Conservation (phyloP, 2,888 invertebrate genomes). For the Catonia carolina region DNA sequence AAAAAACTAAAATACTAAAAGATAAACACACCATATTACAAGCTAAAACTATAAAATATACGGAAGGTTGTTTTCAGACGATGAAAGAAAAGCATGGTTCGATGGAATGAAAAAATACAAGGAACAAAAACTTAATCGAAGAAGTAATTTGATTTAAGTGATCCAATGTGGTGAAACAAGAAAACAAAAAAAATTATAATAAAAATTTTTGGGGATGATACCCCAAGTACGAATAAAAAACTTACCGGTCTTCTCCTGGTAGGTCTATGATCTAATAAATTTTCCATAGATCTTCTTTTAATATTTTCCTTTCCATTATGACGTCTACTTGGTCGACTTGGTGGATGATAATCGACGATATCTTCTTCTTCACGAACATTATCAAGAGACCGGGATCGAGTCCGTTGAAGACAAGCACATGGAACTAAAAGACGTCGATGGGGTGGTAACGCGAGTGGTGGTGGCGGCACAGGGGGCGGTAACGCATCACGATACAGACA, state of each 20-base stretch:
- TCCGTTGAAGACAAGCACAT: constrained; percentile 44
- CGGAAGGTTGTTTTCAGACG: too few relatives aligned
- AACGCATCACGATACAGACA: constrained; percentile 57
- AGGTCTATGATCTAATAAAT: constrained; percentile 45
- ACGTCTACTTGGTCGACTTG: constrained; percentile 31
- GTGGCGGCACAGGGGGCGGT: constrained; percentile 49
- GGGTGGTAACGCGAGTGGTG: constrained; percentile 38
- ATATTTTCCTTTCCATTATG: constrained; percentile 46
- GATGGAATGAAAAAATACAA: too few relatives aligned
- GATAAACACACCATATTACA: too few relatives aligned
- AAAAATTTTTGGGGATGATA: too few relatives aligned
- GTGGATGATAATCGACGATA: constrained; percentile 28
- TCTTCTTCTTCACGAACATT: constrained; percentile 42
- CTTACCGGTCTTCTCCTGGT: constrained; percentile 15
- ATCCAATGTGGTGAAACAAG: too few relatives aligned
- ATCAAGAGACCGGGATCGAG: constrained; percentile 63
- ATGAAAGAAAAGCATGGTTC: too few relatives aligned
- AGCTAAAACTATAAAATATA: too few relatives aligned
- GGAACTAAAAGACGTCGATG: constrained; percentile 35
- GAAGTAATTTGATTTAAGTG: too few relatives aligned
- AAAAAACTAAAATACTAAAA: too few relatives aligned
- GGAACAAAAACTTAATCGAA: too few relatives aligned
- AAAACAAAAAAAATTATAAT: too few relatives aligned
- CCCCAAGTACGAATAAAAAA: too few relatives aligned
- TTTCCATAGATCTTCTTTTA: constrained; percentile 65